Evolutionary conservation across 1,140 invertebrate genomes (phyloP).

Genomic region (Saccostrea echinata): DNA sequence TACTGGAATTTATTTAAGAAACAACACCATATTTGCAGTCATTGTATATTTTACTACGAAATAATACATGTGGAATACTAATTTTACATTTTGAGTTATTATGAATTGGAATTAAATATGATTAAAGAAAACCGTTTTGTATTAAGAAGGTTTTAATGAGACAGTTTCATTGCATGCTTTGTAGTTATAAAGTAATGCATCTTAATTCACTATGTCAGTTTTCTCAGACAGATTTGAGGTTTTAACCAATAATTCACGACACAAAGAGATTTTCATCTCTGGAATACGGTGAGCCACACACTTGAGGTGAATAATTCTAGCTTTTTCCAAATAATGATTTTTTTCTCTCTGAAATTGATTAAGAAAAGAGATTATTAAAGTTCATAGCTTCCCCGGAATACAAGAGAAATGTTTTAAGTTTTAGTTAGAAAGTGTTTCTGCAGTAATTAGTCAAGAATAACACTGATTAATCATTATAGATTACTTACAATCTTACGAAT

Average conservation of each 20-base stretch:
- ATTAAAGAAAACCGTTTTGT: neutral
- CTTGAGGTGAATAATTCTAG: neutral
- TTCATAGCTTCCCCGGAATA: neutral
- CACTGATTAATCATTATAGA: no score
- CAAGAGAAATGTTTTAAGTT: neutral
- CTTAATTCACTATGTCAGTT: neutral
- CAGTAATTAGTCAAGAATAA: neutral
- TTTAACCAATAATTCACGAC: conserved; percentile 1
- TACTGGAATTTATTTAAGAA: no score
- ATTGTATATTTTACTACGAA: neutral
- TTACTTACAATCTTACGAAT: no score
- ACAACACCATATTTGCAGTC: neutral
- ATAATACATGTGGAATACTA: neutral
- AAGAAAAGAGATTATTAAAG: neutral
- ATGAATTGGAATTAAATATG: neutral
- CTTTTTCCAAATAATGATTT: neutral
- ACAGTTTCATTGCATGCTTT: neutral
- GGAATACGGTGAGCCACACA: neutral
- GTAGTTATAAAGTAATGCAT: neutral
- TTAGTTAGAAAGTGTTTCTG: neutral
- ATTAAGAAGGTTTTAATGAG: neutral
- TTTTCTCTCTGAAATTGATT: neutral
- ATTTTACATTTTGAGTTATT: neutral
- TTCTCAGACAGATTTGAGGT: neutral
- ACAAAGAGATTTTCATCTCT: neutral